Conservation (phyloP, 2,797 vertebrate species). For the Sus cebifrons region DNA sequence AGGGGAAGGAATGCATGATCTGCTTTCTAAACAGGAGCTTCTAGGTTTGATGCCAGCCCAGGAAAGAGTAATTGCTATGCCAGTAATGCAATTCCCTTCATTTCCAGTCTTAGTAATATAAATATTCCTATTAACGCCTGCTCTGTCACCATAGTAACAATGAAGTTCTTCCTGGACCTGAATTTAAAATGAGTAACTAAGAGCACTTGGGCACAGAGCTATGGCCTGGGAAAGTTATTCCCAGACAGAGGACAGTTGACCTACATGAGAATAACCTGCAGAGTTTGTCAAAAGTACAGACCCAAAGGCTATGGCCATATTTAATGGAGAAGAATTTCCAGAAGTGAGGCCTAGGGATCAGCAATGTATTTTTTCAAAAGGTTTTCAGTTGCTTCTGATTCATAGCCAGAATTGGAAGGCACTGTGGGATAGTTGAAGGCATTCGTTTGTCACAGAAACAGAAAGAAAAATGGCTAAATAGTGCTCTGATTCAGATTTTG, state of each 20-base stretch:
- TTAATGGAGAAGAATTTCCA: slow-evolving; percentile 70
- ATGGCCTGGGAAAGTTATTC: slow-evolving; percentile 66
- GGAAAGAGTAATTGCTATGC: slow-evolving; percentile 65
- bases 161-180: slow-evolving; percentile 73
- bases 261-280: slow-evolving; percentile 51
- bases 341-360: slow-evolving; percentile 39
- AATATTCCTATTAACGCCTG: slow-evolving; percentile 81
- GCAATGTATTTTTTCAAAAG: slow-evolving; percentile 65
- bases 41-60: slow-evolving; percentile 71
- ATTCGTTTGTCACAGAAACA: slow-evolving; percentile 72
- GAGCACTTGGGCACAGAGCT: slow-evolving; percentile 41
- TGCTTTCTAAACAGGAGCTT: slow-evolving; percentile 76
- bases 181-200: slow-evolving; percentile 81
- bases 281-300: slow-evolving; percentile 60
- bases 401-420: slow-evolving; percentile 68
- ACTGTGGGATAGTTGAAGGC: slow-evolving; percentile 61
- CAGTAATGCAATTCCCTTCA: slow-evolving; percentile 66
- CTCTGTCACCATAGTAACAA: slow-evolving; percentile 81
- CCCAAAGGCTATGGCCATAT: slow-evolving; percentile 53
- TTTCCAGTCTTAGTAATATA: slow-evolving; percentile 77
- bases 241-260: slow-evolving; percentile 60
- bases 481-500: slow-evolving; percentile 57
- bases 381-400: slow-evolving; percentile 66
- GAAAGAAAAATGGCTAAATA: slow-evolving; percentile 12
- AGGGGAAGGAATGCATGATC: background rate